Percentiles rank a stretch among this genome's conserved stretches.
Conservation (phyloP, 2,113 vertebrate species). For the Oceanodroma tethys region DNA sequence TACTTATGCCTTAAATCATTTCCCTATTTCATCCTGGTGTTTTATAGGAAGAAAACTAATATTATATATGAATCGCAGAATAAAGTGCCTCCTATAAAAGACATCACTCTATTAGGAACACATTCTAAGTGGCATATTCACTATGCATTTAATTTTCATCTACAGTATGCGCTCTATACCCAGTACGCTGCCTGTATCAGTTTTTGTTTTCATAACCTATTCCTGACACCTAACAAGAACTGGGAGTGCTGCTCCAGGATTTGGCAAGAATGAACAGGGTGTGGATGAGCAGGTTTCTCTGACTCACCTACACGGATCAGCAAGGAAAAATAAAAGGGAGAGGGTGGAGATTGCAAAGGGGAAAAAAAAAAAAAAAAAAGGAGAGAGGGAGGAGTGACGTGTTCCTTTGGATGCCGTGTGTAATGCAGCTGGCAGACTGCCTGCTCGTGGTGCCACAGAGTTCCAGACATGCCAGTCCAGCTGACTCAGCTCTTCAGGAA, state of each 20-base stretch:
- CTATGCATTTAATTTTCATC: neutral
- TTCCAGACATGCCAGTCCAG: constrained; percentile 52
- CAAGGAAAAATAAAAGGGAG: constrained; percentile 64
- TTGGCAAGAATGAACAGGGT: constrained; percentile 69
- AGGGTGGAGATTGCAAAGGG: constrained; percentile 41
- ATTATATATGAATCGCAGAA: neutral
- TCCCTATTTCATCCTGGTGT: neutral
- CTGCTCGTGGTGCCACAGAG: constrained; percentile 3
- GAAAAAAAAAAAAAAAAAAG: neutral
- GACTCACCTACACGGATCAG: constrained; percentile 64
- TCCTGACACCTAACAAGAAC: constrained; percentile 49
- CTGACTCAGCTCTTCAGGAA: constrained; percentile 39
- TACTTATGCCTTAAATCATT: neutral
- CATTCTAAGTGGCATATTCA: neutral
- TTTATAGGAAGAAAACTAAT: neutral
- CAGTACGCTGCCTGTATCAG: neutral
- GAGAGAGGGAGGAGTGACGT: constrained; percentile 18
- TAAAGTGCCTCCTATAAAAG: neutral
- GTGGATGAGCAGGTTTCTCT: constrained; percentile 69
- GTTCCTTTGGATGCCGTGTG: constrained; percentile 30
- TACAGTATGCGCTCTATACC: neutral
- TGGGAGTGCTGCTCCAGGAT: constrained; percentile 59
- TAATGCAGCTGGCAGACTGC: constrained; percentile 52
- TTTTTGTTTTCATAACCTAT: constrained; percentile 63
- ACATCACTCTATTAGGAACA: neutral